A percentile compares a stretch with the other conserved stretches of the same genome.
Conservation (phyloP, 2,113 vertebrate genomes). For the Silurus meridionalis region DNA sequence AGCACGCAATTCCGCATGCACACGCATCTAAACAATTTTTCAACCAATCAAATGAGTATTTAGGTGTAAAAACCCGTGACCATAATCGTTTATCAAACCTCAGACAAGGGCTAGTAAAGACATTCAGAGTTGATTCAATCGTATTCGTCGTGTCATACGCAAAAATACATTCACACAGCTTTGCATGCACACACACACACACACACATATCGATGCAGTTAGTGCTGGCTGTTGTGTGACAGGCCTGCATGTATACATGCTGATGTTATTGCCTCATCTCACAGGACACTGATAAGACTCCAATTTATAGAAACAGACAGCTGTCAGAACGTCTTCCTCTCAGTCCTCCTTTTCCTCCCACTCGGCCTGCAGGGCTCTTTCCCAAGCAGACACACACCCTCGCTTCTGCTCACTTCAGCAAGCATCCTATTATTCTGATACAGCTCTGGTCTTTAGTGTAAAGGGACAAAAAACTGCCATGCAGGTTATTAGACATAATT, state of each 20-base stretch:
- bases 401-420: constrained; percentile 17
- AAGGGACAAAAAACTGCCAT: not conserved
- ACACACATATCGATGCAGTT: constrained; percentile 44
- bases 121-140: not conserved
- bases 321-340: constrained; percentile 65
- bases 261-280: constrained; percentile 62
- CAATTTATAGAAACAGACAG: constrained; percentile 59
- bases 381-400: constrained; percentile 25
- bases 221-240: constrained; percentile 59
- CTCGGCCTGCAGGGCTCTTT: constrained; percentile 39
- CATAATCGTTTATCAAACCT: not conserved
- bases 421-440: not conserved
- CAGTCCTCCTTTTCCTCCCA: constrained; percentile 53
- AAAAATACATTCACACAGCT: not conserved
- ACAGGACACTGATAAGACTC: constrained; percentile 45
- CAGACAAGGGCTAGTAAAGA: not conserved
- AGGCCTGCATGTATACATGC: constrained; percentile 66
- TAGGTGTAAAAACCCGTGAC: not conserved
- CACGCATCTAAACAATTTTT: not conserved
- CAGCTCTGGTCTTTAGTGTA: not conserved
- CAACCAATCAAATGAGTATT: not conserved
- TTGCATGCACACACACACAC: not conserved
- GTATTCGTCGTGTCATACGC: not conserved
- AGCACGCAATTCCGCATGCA: not conserved
- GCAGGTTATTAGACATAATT: too few relatives aligned